These are phyloP conservation scores for Lota lota DNA, from an alignment of 2,113 vertebrate species.

Conservation along the genomic window DNA sequence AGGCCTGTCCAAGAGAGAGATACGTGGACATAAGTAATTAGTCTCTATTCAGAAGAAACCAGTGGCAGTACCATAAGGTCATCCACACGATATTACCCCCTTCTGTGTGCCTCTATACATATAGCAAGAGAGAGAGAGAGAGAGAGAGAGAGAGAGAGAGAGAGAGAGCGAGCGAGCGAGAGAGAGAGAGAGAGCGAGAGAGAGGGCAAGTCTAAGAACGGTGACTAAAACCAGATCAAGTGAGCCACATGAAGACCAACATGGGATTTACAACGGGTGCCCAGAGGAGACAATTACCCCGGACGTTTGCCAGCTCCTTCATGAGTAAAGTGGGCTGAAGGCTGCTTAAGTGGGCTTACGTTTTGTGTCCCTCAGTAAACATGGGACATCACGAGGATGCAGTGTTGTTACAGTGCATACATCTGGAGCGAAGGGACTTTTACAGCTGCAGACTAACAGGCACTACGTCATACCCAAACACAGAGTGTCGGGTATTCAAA, in stretches of 20 bases:
- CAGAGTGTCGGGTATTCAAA: too few species aligned
- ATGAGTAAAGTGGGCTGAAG: conserved; percentile 40
- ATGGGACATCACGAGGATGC: conserved; percentile 31
- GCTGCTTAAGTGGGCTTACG: conserved; percentile 35
- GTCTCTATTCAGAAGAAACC: conserved; percentile 46
- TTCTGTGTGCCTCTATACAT: conserved; percentile 1
- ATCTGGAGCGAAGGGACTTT: conserved; percentile 28
- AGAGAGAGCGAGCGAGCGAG: too few species aligned
- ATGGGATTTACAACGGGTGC: conserved; percentile 56
- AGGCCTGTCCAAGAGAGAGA: conserved; percentile 23
- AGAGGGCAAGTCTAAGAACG: conserved; percentile 6
- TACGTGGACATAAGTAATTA: conserved; percentile 48
- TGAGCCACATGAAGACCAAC: conserved; percentile 33
- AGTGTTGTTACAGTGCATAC: conserved; percentile 14
- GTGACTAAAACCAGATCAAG: conserved; percentile 57
- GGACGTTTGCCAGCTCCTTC: conserved; percentile 47
- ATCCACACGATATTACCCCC: conserved; percentile 48
- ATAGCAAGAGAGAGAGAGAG: too few species aligned
- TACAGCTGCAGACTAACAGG: background rate
- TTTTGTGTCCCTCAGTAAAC: conserved; percentile 53
- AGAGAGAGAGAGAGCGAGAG: too few species aligned
- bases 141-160: too few species aligned
- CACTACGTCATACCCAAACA: background rate
- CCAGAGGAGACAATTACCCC: conserved; percentile 58
- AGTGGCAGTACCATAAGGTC: conserved; percentile 25